A percentile compares a stretch with the other conserved stretches of the same genome.
These are phyloP conservation scores for Myiothlypis chrysogaster DNA, from an alignment of 2,797 vertebrate genomes.

Conservation along the genomic window DNA sequence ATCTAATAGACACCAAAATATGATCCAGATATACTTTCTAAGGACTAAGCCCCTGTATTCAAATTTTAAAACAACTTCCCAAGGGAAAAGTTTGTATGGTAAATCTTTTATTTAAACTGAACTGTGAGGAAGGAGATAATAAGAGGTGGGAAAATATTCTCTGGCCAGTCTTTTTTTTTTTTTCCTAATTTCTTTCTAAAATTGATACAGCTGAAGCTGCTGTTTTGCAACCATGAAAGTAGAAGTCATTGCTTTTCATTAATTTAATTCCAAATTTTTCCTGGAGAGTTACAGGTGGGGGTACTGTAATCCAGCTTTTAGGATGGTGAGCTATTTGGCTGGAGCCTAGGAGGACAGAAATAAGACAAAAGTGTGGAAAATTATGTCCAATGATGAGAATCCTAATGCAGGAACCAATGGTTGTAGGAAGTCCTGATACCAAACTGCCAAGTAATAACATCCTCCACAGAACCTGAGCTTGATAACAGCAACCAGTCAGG, in stretches of 20 bases:
- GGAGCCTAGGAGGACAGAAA: neutral
- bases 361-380: neutral
- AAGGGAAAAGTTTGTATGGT: neutral
- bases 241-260: neutral
- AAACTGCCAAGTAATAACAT: neutral
- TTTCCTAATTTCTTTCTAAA: neutral
- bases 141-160: rapidly evolving
- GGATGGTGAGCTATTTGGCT: neutral
- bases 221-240: neutral
- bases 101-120: neutral
- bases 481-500: neutral
- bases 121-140: neutral
- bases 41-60: neutral
- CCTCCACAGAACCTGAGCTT: neutral
- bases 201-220: neutral
- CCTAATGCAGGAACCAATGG: neutral
- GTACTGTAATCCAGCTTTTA: neutral
- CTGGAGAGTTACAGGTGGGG: neutral
- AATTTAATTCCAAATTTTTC: neutral
- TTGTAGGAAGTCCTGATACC: neutral
- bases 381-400: neutral
- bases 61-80: neutral
- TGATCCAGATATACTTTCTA: neutral
- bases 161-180: neutral
- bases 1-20: neutral